These are phyloP conservation scores for Stichopus chloronotus DNA, from an alignment of 35 echinoderm and acorn worm genomes.

Conservation along the genomic window DNA sequence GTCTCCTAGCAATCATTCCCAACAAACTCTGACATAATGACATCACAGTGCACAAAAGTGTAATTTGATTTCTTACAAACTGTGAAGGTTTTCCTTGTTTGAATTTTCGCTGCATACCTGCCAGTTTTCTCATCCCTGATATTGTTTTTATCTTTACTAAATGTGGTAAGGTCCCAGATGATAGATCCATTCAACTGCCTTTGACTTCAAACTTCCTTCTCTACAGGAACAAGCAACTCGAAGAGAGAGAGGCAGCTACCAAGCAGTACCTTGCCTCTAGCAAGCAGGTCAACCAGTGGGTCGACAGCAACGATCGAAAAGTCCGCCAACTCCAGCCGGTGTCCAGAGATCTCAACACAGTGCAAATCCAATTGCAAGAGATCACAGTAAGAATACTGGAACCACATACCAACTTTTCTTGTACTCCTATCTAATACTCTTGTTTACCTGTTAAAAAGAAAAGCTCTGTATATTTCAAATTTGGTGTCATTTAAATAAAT, in stretches of 20 bases:
- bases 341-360: constrained; percentile 69
- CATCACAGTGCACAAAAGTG: no score
- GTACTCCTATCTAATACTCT: neutral
- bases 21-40: no score
- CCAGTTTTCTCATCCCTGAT: no score
- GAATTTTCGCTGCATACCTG: no score
- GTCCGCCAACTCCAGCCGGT: constrained; percentile 84
- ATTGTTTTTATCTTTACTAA: no score
- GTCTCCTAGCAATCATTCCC: no score
- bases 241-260: constrained; percentile 72
- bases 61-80: no score
- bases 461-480: neutral
- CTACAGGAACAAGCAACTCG: constrained; percentile 81
- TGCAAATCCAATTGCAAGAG: constrained; percentile 82
- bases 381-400: constrained; percentile 9
- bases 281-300: constrained; percentile 81
- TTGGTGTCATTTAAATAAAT: neutral
- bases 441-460: neutral
- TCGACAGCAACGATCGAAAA: constrained; percentile 76
- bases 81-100: no score
- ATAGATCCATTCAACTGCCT: no score
- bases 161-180: no score
- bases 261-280: constrained; percentile 70
- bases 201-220: neutral
- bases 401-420: neutral